phyloP scores from a whole-genome alignment of 2,113 vertebrate species.

The Lipophrys pholis region DNA sequence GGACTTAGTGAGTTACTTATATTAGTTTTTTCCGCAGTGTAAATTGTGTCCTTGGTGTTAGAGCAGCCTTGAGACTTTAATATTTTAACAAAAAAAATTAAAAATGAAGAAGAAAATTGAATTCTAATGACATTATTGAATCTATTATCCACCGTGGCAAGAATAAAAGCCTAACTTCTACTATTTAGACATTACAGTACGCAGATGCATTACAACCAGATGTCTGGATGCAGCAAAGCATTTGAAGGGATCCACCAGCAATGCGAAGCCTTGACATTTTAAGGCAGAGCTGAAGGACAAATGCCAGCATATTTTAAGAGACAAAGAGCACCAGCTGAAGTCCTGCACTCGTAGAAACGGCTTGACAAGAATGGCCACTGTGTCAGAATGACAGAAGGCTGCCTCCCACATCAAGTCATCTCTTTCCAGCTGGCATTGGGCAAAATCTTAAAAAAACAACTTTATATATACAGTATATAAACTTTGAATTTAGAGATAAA shows the following conservation, averaged over 20 bases:
- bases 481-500: not conserved
- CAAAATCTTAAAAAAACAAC: slow-evolving; percentile 23
- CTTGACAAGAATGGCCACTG: slow-evolving; percentile 16
- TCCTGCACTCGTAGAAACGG: slow-evolving; percentile 26
- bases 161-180: not conserved
- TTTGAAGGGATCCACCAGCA: slow-evolving; percentile 29
- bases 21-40: not conserved
- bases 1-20: not conserved
- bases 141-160: too few relatives aligned
- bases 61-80: not conserved
- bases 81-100: not conserved
- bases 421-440: slow-evolving; percentile 26
- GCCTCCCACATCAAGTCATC: slow-evolving; percentile 43
- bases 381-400: slow-evolving; percentile 45
- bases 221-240: not conserved
- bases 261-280: slow-evolving; percentile 53
- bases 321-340: slow-evolving; percentile 24
- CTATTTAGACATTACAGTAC: too few relatives aligned
- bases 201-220: not conserved
- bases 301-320: slow-evolving; percentile 45
- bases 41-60: not conserved
- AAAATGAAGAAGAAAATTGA: too few relatives aligned
- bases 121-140: too few relatives aligned
- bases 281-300: slow-evolving; percentile 23
- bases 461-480: not conserved